Evolutionary conservation across 2,888 invertebrate species (phyloP).

Genomic region (Priocnemis perturbator): DNA sequence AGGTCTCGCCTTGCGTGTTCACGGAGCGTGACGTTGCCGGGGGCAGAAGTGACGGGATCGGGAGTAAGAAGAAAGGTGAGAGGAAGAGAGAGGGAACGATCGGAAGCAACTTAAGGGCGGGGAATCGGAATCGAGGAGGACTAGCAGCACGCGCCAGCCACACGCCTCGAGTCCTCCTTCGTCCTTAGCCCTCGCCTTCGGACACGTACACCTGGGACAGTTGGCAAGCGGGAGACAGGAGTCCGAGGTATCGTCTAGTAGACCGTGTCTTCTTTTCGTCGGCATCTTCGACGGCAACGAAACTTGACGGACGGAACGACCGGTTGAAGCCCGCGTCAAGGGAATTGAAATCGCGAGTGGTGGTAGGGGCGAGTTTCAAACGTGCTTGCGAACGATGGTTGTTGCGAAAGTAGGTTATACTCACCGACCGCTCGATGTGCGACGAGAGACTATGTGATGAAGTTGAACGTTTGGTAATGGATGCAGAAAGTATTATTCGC

Average conservation of each 20-base stretch:
- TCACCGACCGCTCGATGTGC: no score
- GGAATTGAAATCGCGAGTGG: slow-evolving; percentile 3
- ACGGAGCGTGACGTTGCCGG: slow-evolving; percentile 49
- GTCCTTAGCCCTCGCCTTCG: slow-evolving; percentile 17
- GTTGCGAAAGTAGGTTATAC: no score
- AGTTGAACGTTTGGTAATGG: no score
- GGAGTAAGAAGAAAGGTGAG: background rate
- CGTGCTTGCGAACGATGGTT: no score
- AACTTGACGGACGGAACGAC: background rate
- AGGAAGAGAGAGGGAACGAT: slow-evolving; percentile 54
- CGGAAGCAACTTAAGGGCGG: slow-evolving; percentile 61
- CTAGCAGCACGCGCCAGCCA: slow-evolving; percentile 74
- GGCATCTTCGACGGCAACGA: background rate
- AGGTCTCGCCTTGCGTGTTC: slow-evolving; percentile 39
- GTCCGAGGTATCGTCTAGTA: slow-evolving; percentile 48
- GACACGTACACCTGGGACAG: slow-evolving; percentile 71
- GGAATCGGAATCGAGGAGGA: slow-evolving; percentile 61
- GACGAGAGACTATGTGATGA: no score
- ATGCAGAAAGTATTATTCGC: no score
- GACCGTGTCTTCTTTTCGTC: slow-evolving; percentile 45
- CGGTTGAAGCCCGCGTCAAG: background rate
- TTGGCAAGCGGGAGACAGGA: slow-evolving; percentile 71
- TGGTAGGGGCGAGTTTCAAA: no score
- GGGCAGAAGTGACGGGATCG: slow-evolving; percentile 11
- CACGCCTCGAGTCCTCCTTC: slow-evolving; percentile 66